phyloP scores from a whole-genome alignment of 2,113 vertebrate genomes.

The Romanogobio albipinnatus region DNA sequence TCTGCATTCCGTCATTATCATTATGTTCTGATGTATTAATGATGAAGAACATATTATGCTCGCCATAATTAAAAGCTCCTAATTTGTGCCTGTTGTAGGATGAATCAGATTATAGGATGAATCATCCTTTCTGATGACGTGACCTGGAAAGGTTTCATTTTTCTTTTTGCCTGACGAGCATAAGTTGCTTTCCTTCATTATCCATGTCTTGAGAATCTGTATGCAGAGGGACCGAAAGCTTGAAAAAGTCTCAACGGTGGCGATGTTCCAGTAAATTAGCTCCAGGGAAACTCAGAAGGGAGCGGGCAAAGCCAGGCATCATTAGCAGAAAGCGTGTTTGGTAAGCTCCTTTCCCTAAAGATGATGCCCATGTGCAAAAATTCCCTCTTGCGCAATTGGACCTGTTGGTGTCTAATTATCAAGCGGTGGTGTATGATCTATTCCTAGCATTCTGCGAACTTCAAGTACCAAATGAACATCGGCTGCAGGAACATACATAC shows the following conservation, averaged over 20 bases:
- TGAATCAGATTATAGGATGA: slow-evolving; percentile 12
- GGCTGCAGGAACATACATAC: slow-evolving; percentile 9
- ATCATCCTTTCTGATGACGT: slow-evolving; percentile 1
- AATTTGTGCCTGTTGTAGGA: not conserved
- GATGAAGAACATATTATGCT: not conserved
- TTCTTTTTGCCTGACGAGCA: not conserved
- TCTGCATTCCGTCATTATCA: not conserved
- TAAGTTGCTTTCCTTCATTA: slow-evolving; percentile 31
- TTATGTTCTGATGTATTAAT: not conserved
- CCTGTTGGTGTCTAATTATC: slow-evolving; percentile 52
- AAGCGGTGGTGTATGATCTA: slow-evolving; percentile 30
- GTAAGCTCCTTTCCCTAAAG: slow-evolving; percentile 44
- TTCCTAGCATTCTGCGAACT: slow-evolving; percentile 50
- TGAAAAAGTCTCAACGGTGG: slow-evolving; percentile 46
- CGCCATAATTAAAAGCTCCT: not conserved
- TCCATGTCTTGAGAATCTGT: slow-evolving; percentile 23
- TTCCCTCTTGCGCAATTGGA: slow-evolving; percentile 51
- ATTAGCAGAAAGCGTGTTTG: slow-evolving; percentile 46
- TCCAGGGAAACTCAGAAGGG: slow-evolving; percentile 45
- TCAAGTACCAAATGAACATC: slow-evolving; percentile 37
- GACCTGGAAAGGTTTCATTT: slow-evolving; percentile 1
- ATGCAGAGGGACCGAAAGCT: slow-evolving; percentile 15
- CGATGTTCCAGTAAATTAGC: slow-evolving; percentile 49
- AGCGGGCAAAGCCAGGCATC: slow-evolving; percentile 45
- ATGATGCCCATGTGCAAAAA: slow-evolving; percentile 42